Conservation (phyloP, 2,888 invertebrate genomes). For the Fabriciana adippe region DNA sequence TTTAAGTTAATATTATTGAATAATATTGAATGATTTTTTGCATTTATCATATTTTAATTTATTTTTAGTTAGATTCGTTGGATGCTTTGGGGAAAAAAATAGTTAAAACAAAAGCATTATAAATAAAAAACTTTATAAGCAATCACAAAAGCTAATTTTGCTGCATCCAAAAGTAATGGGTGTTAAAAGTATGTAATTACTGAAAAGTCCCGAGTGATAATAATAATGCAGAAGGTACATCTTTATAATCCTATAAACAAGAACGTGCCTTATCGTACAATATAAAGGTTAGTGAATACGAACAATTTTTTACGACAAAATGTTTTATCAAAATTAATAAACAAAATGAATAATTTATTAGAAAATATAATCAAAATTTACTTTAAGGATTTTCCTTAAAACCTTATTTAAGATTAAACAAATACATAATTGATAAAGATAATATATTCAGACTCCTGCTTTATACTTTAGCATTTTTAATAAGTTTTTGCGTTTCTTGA, state of each 20-base stretch:
- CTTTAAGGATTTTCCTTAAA: not conserved
- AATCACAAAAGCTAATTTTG: not conserved
- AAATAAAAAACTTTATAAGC: not conserved
- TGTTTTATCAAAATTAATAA: constrained; percentile 1
- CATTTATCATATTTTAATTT: no score
- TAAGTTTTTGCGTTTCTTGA: no score
- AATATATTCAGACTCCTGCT: not conserved
- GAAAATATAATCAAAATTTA: no score
- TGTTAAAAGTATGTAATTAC: constrained; percentile 11
- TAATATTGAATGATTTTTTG: no score
- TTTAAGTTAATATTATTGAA: no score
- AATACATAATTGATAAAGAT: not conserved
- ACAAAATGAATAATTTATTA: not conserved
- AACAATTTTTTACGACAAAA: not conserved
- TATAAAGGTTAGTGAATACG: constrained; percentile 8
- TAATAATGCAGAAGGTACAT: constrained; percentile 24
- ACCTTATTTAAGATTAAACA: not conserved
- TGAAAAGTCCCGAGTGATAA: constrained; percentile 17
- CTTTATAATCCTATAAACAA: constrained; percentile 26
- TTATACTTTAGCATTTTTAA: not conserved
- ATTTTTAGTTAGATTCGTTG: no score
- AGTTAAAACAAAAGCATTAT: no score
- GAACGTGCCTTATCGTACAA: constrained; percentile 36
- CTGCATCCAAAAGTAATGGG: not conserved
- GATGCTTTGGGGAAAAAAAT: no score